Percentiles rank a stretch among this genome's conserved stretches.
These are phyloP conservation scores for Rhadinocentrus ornatus DNA, from an alignment of 2,797 vertebrate genomes.

Conservation along the genomic window DNA sequence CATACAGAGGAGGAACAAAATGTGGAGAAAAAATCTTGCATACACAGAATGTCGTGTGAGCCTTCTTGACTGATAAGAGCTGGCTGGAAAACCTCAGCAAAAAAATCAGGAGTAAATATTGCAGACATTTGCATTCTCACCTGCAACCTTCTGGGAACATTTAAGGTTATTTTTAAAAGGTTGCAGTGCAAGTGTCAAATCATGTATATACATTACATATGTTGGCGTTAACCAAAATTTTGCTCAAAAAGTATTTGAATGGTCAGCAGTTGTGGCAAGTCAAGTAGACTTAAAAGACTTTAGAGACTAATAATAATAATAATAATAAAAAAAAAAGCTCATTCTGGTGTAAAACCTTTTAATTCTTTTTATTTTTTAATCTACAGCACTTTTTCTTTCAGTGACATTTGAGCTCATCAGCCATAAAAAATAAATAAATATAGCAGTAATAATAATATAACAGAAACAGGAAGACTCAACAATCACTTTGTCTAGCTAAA, in stretches of 20 bases:
- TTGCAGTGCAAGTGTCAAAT: not conserved
- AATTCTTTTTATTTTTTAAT: not conserved
- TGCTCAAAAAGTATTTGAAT: not conserved
- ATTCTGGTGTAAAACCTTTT: not conserved
- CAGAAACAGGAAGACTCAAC: conserved; percentile 17
- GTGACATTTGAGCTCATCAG: not conserved
- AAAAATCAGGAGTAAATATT: not conserved
- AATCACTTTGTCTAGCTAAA: conserved; percentile 10
- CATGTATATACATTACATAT: no score
- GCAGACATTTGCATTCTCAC: conserved; percentile 3
- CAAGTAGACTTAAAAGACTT: no score
- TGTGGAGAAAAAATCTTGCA: no score
- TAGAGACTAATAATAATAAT: no score
- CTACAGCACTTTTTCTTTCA: not conserved
- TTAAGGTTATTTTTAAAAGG: not conserved
- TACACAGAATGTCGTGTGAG: no score
- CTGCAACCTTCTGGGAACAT: not conserved
- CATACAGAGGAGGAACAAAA: no score
- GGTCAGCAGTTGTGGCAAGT: not conserved
- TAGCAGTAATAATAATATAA: not conserved
- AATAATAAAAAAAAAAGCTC: not conserved
- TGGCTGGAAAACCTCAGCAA: not conserved
- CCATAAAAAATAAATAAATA: not conserved
- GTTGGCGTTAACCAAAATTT: not conserved
- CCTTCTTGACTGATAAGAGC: not conserved